Percentiles rank a stretch among this genome's conserved stretches.
phyloP scores from a whole-genome alignment of 30 jellyfish, hydroid and myxozoan genomes.

The Aurelia aurita region DNA sequence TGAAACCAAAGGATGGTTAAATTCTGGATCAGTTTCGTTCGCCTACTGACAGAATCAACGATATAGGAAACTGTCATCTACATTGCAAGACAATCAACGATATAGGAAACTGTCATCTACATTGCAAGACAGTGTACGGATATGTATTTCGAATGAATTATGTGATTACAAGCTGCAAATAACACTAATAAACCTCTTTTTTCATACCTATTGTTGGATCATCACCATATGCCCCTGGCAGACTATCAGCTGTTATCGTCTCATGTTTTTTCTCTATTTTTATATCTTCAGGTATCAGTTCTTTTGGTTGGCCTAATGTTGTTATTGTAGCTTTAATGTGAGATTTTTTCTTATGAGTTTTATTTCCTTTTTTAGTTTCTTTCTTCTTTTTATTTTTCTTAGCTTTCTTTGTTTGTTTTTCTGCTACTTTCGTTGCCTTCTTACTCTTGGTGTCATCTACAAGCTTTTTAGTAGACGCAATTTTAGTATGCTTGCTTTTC shows the following conservation, averaged over 20 bases:
- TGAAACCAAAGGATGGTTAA: no score
- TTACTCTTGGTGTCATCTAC: constrained; percentile 38
- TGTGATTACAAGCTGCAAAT: background rate
- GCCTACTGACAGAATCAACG: no score
- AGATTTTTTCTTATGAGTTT: constrained; percentile 11
- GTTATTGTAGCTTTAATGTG: constrained; percentile 1
- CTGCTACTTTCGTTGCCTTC: constrained; percentile 2
- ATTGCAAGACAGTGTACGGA: background rate
- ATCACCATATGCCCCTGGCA: constrained; percentile 98
- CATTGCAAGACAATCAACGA: no score
- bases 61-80: no score
- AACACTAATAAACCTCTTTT: background rate
- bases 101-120: no score
- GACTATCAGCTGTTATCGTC: constrained; percentile 76
- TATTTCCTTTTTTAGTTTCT: constrained; percentile 19
- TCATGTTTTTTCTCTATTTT: constrained; percentile 84
- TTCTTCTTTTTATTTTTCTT: constrained; percentile 12
- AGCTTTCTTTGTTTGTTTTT: constrained; percentile 3
- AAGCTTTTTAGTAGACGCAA: constrained; percentile 48
- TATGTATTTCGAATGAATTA: background rate
- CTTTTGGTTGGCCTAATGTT: constrained; percentile 58
- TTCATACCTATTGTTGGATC: constrained; percentile 82
- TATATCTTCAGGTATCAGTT: constrained; percentile 89
- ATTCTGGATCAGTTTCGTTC: no score
- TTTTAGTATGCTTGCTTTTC: constrained; percentile 36